phyloP scores from a whole-genome alignment of 2,888 invertebrate genomes.

The Strigamia maritima region DNA sequence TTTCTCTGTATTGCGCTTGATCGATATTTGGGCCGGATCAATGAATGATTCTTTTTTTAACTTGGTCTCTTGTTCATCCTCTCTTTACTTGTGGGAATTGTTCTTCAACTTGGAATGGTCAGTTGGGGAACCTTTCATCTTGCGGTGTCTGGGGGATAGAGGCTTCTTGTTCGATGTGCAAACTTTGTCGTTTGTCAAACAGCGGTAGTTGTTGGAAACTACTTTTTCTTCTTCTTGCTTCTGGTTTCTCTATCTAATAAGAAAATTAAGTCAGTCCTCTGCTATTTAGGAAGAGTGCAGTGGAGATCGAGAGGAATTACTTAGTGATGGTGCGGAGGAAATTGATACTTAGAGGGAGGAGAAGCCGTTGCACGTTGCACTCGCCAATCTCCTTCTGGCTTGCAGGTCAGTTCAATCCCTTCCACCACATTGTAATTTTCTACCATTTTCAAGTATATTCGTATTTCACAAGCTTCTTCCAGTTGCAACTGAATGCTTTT shows the following conservation, averaged over 20 bases:
- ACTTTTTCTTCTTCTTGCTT: not conserved
- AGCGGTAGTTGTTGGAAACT: not conserved
- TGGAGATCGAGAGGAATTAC: slow-evolving; percentile 27
- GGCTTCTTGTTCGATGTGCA: not conserved
- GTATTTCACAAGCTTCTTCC: not conserved
- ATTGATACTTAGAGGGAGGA: slow-evolving; percentile 17
- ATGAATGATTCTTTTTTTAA: not conserved
- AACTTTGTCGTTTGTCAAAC: slow-evolving; percentile 12
- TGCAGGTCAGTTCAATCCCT: not conserved
- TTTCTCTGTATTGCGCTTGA: not conserved
- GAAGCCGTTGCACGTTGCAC: slow-evolving; percentile 18
- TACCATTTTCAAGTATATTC: not conserved
- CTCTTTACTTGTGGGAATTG: slow-evolving; percentile 17
- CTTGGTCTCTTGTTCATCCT: not conserved
- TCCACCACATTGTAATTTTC: slow-evolving; percentile 6
- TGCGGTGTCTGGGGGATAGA: not conserved
- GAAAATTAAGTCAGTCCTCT: slow-evolving; percentile 29
- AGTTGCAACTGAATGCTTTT: not conserved
- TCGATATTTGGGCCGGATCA: not conserved
- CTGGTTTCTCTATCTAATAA: slow-evolving; percentile 5
- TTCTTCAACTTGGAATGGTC: slow-evolving; percentile 16
- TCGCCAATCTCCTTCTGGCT: slow-evolving; percentile 11
- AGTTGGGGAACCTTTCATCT: slow-evolving; percentile 27
- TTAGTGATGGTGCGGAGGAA: slow-evolving; percentile 22
- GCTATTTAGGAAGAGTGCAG: slow-evolving; percentile 24